Evolutionary conservation across 2,797 vertebrate genomes (phyloP).

Genomic region (Ceyx erithaca): DNA sequence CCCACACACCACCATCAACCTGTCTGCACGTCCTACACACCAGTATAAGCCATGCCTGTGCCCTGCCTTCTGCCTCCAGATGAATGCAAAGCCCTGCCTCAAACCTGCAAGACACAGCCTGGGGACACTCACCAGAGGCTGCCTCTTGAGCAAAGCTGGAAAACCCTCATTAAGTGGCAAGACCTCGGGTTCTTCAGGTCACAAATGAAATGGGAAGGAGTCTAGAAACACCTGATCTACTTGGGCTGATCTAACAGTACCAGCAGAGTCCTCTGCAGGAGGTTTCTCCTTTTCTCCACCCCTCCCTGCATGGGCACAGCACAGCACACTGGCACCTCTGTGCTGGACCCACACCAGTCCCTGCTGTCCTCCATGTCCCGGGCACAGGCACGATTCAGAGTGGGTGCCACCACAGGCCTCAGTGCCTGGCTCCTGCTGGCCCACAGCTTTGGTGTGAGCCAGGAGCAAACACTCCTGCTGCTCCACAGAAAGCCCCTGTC

Average conservation of each 20-base stretch:
- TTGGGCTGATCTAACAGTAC: neutral
- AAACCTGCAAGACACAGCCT: neutral
- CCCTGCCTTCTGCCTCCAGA: neutral
- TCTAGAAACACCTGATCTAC: neutral
- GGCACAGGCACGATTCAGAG: rapidly evolving
- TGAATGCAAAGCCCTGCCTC: neutral
- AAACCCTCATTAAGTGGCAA: neutral
- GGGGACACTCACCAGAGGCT: neutral
- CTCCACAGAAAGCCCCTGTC: neutral
- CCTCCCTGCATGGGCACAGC: rapidly evolving
- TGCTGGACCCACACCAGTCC: rapidly evolving
- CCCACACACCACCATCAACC: neutral
- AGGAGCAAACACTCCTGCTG: neutral
- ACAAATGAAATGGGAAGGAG: neutral
- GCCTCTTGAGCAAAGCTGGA: neutral
- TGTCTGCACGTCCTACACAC: neutral
- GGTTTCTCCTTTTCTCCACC: neutral
- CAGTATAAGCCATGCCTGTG: neutral
- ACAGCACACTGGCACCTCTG: rapidly evolving
- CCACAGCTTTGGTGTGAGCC: neutral
- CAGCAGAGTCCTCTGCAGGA: neutral
- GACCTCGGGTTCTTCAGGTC: neutral
- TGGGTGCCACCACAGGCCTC: rapidly evolving
- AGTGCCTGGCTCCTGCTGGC: neutral
- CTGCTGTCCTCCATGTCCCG: rapidly evolving